phyloP scores from a whole-genome alignment of 2,888 invertebrate species.

The Dryomyza anilis region DNA sequence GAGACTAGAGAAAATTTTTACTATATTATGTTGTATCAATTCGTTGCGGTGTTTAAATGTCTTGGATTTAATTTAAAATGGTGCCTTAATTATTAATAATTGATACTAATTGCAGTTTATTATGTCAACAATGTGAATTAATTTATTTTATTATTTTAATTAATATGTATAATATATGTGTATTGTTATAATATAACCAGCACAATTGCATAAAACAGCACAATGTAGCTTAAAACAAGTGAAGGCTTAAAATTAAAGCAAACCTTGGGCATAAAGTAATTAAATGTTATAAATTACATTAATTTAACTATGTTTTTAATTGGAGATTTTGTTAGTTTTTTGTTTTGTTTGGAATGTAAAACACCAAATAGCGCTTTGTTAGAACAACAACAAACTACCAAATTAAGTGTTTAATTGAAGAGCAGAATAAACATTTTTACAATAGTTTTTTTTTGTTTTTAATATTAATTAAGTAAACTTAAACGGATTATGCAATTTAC shows the following conservation, averaged over 20 bases:
- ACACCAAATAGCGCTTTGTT: neutral
- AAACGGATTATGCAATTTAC: slow-evolving; percentile 2
- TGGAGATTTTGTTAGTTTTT: neutral
- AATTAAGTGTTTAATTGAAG: neutral
- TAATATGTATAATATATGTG: no score
- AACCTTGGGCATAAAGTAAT: neutral
- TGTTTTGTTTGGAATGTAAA: slow-evolving; percentile 9
- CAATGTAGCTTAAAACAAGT: no score
- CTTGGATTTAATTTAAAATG: no score
- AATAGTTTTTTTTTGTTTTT: no score
- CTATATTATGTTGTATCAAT: no score
- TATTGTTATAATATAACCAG: neutral
- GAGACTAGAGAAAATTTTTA: no score
- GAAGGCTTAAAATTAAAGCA: neutral
- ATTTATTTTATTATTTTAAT: neutral
- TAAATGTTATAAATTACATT: neutral
- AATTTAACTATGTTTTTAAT: neutral
- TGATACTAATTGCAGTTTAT: slow-evolving; percentile 6
- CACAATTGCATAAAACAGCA: neutral
- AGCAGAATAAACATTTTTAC: neutral
- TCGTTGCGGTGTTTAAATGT: no score
- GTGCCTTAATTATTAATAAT: slow-evolving; percentile 12
- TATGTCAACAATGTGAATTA: neutral
- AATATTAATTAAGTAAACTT: neutral
- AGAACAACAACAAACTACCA: neutral